Base-by-base conservation (phyloP, 1,140 invertebrate species). In the Hermetia illucens region DNA sequence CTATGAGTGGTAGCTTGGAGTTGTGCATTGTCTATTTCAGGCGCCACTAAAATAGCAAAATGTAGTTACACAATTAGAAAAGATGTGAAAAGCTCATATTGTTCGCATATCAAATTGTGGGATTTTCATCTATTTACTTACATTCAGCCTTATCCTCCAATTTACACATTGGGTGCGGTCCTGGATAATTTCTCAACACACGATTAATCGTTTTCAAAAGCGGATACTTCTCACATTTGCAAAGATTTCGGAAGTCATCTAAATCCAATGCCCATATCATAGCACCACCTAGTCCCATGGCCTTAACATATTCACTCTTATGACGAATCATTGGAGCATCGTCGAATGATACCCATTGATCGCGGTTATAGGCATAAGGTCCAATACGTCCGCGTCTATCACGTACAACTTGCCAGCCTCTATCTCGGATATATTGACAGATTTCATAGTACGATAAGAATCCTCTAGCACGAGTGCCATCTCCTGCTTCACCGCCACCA, bases 381-480 rank as follows among this genome's bases (percentile, higher is more conserved):
- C 81, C 82, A 53, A 85, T 84, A 22, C 74, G 62, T 17, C 75
- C 74, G 25, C 70, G 64, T 0, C 68, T 58, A 47, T 85, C 82
- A 29, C 73, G 65, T 1, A 75, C 66, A 2, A 84, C 68, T 34
- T 66, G 69, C 81, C 81, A 87, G 2, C 72, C 70, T 40, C 68
- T 63, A 2, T 68, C 66, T 43, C 70, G 66, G 12, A 80, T 68
- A 24, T 72, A 65, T n/a, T 72, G 64, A 46, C 79, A 83, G 38
- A 83, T 82, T 71, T 92, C 86, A 56, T 89, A 90, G 56, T 85
- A 93, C 1, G 85, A 67, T 5, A 90, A 65, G 49, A 89, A 83
- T 17, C 88, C 88, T 45, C 75, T 62, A 6, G 84, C 77, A 45
- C 77, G 68, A 0, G 87, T 91, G 38, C 76, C 82, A 42, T 80